A percentile compares a stretch with the other conserved stretches of the same genome.
Conservation (phyloP, 1,140 invertebrate species). For the Bombus superbus region DNA sequence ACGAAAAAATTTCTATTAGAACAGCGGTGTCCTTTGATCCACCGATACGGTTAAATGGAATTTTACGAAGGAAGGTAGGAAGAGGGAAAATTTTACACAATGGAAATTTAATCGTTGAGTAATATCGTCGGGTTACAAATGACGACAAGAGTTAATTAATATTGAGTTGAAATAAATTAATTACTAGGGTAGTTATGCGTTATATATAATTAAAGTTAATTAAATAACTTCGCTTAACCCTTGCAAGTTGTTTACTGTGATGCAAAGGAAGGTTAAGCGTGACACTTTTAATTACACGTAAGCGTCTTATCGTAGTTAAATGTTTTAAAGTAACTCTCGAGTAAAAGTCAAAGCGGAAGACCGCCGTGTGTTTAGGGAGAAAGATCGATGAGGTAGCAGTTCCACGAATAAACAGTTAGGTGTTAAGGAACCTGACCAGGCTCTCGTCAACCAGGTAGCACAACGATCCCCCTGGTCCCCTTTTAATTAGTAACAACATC, state of each 20-base stretch:
- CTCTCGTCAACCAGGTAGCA: not conserved
- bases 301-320: not conserved
- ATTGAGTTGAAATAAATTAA: too few species aligned
- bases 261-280: too few species aligned
- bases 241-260: too few species aligned
- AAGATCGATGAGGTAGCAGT: conserved; percentile 7
- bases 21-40: not conserved
- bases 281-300: too few species aligned
- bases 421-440: not conserved
- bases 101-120: too few species aligned
- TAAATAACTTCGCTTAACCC: too few species aligned
- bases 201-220: too few species aligned
- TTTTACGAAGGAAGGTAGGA: not conserved
- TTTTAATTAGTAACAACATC: conserved; percentile 4
- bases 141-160: too few species aligned
- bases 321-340: not conserved
- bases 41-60: too few species aligned
- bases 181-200: too few species aligned
- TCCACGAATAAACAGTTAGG: conserved; percentile 13
- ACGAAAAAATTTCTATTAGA: too few species aligned
- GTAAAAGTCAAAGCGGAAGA: not conserved
- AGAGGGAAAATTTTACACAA: not conserved
- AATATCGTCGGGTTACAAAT: too few species aligned
- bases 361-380: not conserved
- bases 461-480: not conserved